Conservation (phyloP, 2,797 vertebrate genomes). For the Cirrhinus molitorella region DNA sequence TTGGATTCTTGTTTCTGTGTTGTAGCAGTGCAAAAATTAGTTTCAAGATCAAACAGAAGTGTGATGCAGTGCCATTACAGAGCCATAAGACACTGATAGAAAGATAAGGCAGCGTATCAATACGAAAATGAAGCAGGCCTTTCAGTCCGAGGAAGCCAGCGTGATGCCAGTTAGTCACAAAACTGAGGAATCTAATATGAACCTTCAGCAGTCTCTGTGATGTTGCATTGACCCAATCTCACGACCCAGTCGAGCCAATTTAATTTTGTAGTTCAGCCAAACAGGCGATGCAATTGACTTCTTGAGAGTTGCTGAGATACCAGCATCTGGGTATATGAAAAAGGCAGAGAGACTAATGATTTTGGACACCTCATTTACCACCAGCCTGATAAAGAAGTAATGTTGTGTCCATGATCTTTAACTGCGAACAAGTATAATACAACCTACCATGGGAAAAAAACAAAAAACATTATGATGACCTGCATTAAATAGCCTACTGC, state of each 20-base stretch:
- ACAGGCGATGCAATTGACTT: constrained; percentile 20
- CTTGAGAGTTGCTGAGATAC: constrained; percentile 32
- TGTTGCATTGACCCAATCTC: constrained; percentile 33
- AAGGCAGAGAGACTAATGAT: constrained; percentile 30
- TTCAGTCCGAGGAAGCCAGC: neutral
- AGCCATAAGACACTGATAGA: neutral
- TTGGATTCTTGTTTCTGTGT: constrained; percentile 28
- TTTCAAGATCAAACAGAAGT: constrained; percentile 18
- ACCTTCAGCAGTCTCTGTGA: constrained; percentile 23
- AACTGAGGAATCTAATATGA: constrained; percentile 27
- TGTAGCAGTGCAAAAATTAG: constrained; percentile 3
- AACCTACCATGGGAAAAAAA: constrained; percentile 6
- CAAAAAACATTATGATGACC: neutral
- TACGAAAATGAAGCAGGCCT: neutral
- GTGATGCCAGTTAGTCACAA: constrained; percentile 13
- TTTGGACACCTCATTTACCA: constrained; percentile 25
- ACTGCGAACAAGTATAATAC: constrained; percentile 6
- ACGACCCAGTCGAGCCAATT: constrained; percentile 41
- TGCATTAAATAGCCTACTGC: neutral
- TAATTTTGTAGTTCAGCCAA: constrained; percentile 37
- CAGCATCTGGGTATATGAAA: constrained; percentile 29
- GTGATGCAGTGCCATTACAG: neutral
- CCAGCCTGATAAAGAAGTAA: constrained; percentile 17
- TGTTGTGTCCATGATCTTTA: constrained; percentile 26
- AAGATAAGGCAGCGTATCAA: neutral